Evolutionary conservation across 2,888 invertebrate genomes (phyloP).

Genomic region (Sminthurinus aureus): DNA sequence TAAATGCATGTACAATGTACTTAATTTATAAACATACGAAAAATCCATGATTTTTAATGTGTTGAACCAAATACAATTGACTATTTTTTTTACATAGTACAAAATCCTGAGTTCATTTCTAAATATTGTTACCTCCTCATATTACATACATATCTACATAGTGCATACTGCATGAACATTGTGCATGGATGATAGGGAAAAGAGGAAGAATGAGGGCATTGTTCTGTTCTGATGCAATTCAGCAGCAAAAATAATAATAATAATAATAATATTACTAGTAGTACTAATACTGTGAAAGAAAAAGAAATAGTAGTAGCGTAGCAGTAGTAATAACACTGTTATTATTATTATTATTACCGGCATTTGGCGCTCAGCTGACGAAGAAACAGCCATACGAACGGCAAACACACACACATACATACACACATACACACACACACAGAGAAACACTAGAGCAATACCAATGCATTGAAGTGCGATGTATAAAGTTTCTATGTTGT

Average conservation of each 20-base stretch:
- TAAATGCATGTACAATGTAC: too few species aligned
- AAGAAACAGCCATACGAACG: constrained; percentile 29
- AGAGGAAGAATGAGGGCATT: constrained; percentile 42
- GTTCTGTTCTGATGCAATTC: constrained; percentile 31
- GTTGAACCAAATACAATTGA: too few species aligned
- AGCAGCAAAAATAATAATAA: background rate
- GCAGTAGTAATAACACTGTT: too few species aligned
- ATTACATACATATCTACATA: background rate
- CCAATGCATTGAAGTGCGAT: background rate
- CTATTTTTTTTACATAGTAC: background rate
- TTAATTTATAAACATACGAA: too few species aligned
- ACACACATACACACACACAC: too few species aligned
- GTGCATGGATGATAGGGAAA: background rate
- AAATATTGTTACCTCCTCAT: background rate
- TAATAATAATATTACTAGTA: background rate
- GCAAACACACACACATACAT: background rate
- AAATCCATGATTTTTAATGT: too few species aligned
- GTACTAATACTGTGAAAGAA: too few species aligned
- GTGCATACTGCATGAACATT: background rate
- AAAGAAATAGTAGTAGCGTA: too few species aligned
- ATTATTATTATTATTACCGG: constrained; percentile 8
- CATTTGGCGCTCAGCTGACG: constrained; percentile 43
- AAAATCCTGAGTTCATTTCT: background rate
- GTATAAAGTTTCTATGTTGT: background rate
- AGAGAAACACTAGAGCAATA: background rate